phyloP scores from a whole-genome alignment of 1,140 invertebrate species.

The Mya arenaria region DNA sequence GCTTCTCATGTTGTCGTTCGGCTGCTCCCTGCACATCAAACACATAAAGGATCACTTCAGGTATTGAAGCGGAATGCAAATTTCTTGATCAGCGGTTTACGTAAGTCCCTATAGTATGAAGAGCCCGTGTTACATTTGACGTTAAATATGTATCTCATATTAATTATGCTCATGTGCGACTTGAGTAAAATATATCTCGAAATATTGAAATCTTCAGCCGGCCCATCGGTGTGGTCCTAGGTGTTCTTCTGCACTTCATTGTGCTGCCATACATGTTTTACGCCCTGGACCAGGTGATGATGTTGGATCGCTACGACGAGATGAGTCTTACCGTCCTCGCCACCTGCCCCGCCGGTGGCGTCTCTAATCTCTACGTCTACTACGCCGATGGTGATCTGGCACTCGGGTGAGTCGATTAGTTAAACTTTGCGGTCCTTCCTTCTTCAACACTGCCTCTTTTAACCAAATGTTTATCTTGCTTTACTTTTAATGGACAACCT shows the following conservation, averaged over 20 bases:
- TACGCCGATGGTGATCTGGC: not conserved
- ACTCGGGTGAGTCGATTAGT: not conserved
- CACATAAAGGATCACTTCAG: not conserved
- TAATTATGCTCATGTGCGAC: too few species aligned
- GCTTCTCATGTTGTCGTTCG: conserved; percentile 16
- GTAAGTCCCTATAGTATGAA: too few species aligned
- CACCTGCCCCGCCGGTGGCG: not conserved
- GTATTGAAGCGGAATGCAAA: too few species aligned
- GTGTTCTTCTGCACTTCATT: not conserved
- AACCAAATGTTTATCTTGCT: too few species aligned
- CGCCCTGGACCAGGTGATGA: not conserved
- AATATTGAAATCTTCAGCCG: too few species aligned
- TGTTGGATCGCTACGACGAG: not conserved
- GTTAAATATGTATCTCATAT: too few species aligned
- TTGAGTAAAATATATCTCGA: too few species aligned
- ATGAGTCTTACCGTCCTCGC: not conserved
- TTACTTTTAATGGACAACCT: too few species aligned
- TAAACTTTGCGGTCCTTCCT: too few species aligned
- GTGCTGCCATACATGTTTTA: not conserved
- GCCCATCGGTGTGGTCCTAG: not conserved
- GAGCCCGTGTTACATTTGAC: too few species aligned
- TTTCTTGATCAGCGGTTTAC: too few species aligned
- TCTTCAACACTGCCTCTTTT: too few species aligned
- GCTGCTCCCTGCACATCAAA: not conserved
- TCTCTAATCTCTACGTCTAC: not conserved